Evolutionary conservation across 2,797 vertebrate genomes (phyloP), one percentile per base, ranked within the genome.

Genomic region (Diglossa cyanea): DNA sequence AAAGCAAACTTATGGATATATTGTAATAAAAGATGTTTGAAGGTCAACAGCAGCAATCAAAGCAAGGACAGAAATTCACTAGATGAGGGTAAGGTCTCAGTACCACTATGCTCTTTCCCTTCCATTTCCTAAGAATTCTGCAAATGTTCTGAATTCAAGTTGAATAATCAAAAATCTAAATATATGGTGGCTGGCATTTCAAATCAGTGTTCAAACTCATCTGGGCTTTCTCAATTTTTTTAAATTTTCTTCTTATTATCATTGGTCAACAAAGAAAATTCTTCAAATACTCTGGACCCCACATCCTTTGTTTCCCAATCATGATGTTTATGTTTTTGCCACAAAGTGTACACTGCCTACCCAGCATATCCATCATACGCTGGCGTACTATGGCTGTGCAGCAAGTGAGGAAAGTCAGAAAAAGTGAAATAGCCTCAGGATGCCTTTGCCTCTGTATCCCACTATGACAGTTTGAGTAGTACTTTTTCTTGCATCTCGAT

Each of bases 1-100:
- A 97, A 97, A 96, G 94, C 81, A 96, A 97, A 97, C 96, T 96
- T 97, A 96, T 77, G 89, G 93, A 86, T 95, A 85, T 80, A 86
- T 92, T 44, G 73, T 68, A 54, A 91, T 62, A 94, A 96, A 91
- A 96, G 86, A 83, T 96, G 68, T 95, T 91, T 97, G 97, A 97
- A 98, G 97, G 97, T 98, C 97, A 97, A 47, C 13, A 73, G 82
- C 6, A 31, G 67, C 70, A 89, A 66, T 93, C 61, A 86, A 94
- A 91, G 30, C 45, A 95, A 94, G 94, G 88, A 72, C 71, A 86
- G 16, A 91, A 88, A 84, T 84, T 86, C 72, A 65, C 75, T 86
- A 83, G 20, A 63, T 79, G 75, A 76, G 87, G 55, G 72, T 17
- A 74, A 67, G 68, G 88, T 71, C 35, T 93, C 51, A 60, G 23